These are phyloP conservation scores for Galerucella calmariensis DNA, from an alignment of 2,888 invertebrate genomes.

Conservation along the genomic window DNA sequence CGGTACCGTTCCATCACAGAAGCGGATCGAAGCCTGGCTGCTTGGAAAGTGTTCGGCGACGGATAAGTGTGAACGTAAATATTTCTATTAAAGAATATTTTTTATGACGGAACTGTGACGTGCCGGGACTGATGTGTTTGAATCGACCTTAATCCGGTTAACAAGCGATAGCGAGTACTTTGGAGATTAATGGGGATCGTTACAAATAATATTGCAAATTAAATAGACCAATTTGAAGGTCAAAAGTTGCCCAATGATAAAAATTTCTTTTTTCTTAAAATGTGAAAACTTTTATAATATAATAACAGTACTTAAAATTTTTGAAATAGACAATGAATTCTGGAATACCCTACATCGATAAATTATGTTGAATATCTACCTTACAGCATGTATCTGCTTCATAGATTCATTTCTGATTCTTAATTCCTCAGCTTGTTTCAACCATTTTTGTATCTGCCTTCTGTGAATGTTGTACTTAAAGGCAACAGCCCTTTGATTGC, in stretches of 20 bases:
- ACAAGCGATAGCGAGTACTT: too few species aligned
- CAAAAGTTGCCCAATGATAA: neutral
- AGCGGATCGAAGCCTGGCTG: too few species aligned
- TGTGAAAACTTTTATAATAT: neutral
- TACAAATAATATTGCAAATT: neutral
- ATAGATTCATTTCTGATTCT: slow-evolving; percentile 58
- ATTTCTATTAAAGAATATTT: too few species aligned
- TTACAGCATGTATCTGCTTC: slow-evolving; percentile 57
- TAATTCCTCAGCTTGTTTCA: slow-evolving; percentile 67
- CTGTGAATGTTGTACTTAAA: slow-evolving; percentile 66
- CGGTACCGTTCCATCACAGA: too few species aligned
- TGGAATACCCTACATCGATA: neutral
- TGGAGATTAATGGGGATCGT: too few species aligned
- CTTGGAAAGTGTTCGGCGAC: too few species aligned
- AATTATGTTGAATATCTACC: slow-evolving; percentile 46
- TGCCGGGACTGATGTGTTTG: too few species aligned
- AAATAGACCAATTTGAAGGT: neutral
- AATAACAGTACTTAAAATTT: neutral
- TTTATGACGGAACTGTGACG: too few species aligned
- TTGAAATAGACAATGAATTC: neutral
- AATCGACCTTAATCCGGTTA: too few species aligned
- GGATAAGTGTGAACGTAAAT: too few species aligned
- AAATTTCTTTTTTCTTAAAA: too few species aligned
- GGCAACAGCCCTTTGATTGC: slow-evolving; percentile 66
- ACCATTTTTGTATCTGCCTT: slow-evolving; percentile 69